Evolutionary conservation across 2,888 invertebrate genomes (phyloP).

Genomic region (Noctua janthina): DNA sequence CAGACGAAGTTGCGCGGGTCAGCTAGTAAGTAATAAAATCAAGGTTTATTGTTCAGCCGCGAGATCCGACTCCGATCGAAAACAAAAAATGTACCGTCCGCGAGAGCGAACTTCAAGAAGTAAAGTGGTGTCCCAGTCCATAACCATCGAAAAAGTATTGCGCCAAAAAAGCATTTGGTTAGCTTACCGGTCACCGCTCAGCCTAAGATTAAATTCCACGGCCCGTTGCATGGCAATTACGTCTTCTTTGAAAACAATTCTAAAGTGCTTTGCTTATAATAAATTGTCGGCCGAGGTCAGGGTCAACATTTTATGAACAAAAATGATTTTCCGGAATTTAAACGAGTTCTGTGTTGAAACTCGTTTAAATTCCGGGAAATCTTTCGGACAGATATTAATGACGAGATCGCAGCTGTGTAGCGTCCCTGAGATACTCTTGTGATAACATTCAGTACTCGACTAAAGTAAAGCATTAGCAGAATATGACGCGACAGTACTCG

Average conservation of each 20-base stretch:
- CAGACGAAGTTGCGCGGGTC: too few relatives aligned
- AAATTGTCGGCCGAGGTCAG: conserved; percentile 19
- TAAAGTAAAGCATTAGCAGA: too few relatives aligned
- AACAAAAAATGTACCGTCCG: not conserved
- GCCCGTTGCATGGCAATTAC: conserved; percentile 17
- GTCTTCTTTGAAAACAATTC: conserved; percentile 28
- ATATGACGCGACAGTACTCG: not conserved
- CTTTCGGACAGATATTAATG: conserved; percentile 7
- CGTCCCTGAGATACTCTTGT: not conserved
- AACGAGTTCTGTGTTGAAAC: conserved; percentile 36
- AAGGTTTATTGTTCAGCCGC: conserved; percentile 32
- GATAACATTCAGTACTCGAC: not conserved
- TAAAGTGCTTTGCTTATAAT: conserved; percentile 12
- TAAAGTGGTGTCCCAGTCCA: not conserved
- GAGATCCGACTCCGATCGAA: conserved; percentile 1
- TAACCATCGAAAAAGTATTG: not conserved
- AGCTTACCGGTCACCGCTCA: not conserved
- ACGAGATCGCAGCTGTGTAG: not conserved
- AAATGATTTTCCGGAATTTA: conserved; percentile 31
- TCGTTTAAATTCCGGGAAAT: conserved; percentile 36
- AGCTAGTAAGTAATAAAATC: conserved; percentile 8
- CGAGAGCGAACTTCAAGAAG: not conserved
- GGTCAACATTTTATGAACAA: conserved; percentile 33
- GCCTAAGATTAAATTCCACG: conserved; percentile 11
- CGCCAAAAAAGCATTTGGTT: not conserved